These are phyloP conservation scores for Congeria kusceri DNA, from an alignment of 2,888 invertebrate genomes.

Conservation along the genomic window DNA sequence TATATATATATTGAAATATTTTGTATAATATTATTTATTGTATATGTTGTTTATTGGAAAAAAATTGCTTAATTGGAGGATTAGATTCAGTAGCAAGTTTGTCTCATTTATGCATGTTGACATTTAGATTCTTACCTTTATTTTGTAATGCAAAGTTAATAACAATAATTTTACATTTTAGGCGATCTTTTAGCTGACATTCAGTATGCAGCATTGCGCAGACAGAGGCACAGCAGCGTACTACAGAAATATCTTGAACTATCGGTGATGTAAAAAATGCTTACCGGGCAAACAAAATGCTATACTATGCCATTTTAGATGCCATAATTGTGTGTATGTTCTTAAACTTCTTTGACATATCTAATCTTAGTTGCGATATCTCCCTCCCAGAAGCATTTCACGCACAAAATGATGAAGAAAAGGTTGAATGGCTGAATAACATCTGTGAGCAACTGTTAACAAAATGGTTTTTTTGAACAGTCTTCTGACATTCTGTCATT, in stretches of 20 bases:
- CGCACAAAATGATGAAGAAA: too few relatives aligned
- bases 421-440: not conserved
- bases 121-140: too few relatives aligned
- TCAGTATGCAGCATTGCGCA: not conserved
- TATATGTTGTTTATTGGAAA: too few relatives aligned
- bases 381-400: not conserved
- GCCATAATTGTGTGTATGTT: not conserved
- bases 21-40: too few relatives aligned
- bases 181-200: not conserved
- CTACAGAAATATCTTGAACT: not conserved
- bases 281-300: not conserved
- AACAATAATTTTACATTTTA: too few relatives aligned
- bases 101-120: too few relatives aligned
- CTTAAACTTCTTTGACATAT: not conserved
- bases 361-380: too few relatives aligned
- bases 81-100: too few relatives aligned
- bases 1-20: too few relatives aligned
- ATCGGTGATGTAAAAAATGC: too few relatives aligned
- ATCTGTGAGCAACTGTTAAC: not conserved
- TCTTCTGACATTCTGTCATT: not conserved
- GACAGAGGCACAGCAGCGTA: not conserved
- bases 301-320: not conserved
- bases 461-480: not conserved
- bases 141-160: too few relatives aligned
- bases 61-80: too few relatives aligned